Base-by-base conservation (phyloP, 2,888 invertebrate genomes). In the Spisula solida region DNA sequence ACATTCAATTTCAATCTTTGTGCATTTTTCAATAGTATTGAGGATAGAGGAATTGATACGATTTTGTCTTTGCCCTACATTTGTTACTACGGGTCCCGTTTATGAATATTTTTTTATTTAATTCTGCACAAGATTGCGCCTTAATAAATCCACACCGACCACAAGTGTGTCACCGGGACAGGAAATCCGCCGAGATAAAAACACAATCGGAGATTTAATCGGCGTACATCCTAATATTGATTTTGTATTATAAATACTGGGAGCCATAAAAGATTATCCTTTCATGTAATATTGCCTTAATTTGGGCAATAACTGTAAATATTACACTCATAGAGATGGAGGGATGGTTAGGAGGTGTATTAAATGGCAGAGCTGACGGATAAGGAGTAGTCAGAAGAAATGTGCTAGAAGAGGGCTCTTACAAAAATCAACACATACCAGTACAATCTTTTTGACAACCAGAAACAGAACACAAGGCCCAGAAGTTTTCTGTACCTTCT, bases 111-210 rank as follows among this genome's bases (percentile, higher is more conserved):
- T 29, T 31, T 8, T 31, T 70, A 0, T 70, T 75, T 31, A 34
- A 31, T 75, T 70, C 18, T 80, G 80, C 80, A 80, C 8, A 20
- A 4, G 80, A 51, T 48, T 48, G 80, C n/a, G 47, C 25, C 14
- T 47, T 80, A 41, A 41, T 41, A 25, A 51, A 80, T 47, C 25
- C 25, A 48, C 25, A 48, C 16, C 47, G 48, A 48, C 25, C 25
- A 80, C 66, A 87, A 87, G 41, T 83, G 87, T 87, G 87, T 87
- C 83, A 87, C 47, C 55, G 47, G 87, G 51, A 87, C 87, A 87
- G 87, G 87, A 87, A 87, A 87, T 87, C 87, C 87, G 87, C 34
- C 75, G 20, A 82, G 87, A 87, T 87, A 87, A 85, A 41, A 85
- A 87, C 55, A 34, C 34, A 47, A 66, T 79, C 56, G 56, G 78